A percentile compares a stretch with the other conserved stretches of the same genome.
Conservation (phyloP, 2,888 invertebrate genomes). For the Leptopilina myrica region DNA sequence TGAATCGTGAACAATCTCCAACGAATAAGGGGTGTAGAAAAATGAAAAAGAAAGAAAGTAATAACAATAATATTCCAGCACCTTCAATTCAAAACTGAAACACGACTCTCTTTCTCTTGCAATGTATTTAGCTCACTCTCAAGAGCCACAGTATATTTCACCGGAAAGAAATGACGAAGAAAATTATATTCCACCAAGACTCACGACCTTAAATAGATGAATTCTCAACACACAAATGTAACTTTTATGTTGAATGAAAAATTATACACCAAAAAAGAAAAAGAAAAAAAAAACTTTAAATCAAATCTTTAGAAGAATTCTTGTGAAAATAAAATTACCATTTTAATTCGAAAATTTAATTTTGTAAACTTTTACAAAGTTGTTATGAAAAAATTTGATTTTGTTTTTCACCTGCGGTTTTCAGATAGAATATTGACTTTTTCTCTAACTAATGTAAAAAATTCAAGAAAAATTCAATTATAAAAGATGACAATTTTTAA, state of each 20-base stretch:
- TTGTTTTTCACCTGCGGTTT: no score
- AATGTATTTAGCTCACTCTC: slow-evolving; percentile 3
- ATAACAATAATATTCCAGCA: slow-evolving; percentile 1
- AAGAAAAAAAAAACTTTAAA: background rate
- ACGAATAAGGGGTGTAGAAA: background rate
- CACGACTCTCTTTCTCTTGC: background rate
- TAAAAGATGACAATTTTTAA: no score
- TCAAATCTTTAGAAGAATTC: background rate
- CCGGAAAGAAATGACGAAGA: slow-evolving; percentile 20
- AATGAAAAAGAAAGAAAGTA: no score
- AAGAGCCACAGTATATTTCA: slow-evolving; percentile 21
- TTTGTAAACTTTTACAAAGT: no score
- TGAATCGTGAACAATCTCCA: slow-evolving; percentile 13
- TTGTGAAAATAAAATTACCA: no score
- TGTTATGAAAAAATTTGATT: no score
- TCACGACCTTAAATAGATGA: slow-evolving; percentile 11
- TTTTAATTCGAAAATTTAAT: no score
- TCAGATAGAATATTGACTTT: no score
- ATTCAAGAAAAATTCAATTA: no score
- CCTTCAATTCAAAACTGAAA: slow-evolving; percentile 19
- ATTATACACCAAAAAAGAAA: background rate
- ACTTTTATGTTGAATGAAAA: background rate
- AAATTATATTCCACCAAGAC: slow-evolving; percentile 27
- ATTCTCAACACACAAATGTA: slow-evolving; percentile 1
- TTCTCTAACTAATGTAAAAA: no score